Conservation (phyloP, 1,140 invertebrate genomes). For the Pemphigus obesinymphae region DNA sequence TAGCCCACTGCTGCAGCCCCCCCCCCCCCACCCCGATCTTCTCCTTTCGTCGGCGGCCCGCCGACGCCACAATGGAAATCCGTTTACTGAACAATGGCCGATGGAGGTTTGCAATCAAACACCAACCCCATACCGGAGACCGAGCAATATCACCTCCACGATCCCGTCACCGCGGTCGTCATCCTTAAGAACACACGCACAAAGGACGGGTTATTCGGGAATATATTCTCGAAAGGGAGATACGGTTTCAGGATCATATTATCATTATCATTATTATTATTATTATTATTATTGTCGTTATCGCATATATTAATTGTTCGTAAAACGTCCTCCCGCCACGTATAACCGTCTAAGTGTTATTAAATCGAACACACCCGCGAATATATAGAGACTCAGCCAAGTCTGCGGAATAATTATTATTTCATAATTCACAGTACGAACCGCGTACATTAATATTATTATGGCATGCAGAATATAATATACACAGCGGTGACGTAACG, state of each 20-base stretch:
- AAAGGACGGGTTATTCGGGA: background rate
- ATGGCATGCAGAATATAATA: too few relatives aligned
- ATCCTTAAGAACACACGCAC: background rate
- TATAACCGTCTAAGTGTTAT: background rate
- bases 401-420: background rate
- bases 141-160: background rate
- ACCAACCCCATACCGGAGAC: background rate
- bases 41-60: too few relatives aligned
- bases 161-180: background rate
- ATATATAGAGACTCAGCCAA: background rate
- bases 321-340: background rate
- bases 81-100: constrained; percentile 33
- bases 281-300: constrained; percentile 1
- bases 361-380: background rate
- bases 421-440: background rate
- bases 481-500: too few relatives aligned
- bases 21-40: background rate
- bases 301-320: too few relatives aligned
- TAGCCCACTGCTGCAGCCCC: background rate
- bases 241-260: background rate
- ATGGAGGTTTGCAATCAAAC: constrained; percentile 29
- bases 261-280: background rate
- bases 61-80: background rate
- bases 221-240: background rate
- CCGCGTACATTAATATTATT: background rate